These are phyloP conservation scores for Ophion ventricosus DNA, from an alignment of 2,888 invertebrate genomes.

Conservation along the genomic window DNA sequence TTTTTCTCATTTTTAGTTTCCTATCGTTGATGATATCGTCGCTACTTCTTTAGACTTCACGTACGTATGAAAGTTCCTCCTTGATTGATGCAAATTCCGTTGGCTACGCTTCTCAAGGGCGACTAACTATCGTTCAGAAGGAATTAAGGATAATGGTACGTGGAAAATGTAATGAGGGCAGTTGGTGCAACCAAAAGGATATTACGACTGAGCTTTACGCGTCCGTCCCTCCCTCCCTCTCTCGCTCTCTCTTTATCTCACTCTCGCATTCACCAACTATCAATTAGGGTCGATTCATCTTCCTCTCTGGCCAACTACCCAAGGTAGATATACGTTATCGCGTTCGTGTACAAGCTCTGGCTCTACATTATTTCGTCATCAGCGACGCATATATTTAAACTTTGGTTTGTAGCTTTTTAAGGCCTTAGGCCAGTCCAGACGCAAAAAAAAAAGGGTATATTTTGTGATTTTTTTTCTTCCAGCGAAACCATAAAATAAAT, in stretches of 20 bases:
- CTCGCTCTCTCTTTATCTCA: no score
- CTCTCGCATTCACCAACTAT: conserved; percentile 71
- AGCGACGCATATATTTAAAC: no score
- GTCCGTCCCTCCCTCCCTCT: conserved; percentile 29
- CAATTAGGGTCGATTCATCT: conserved; percentile 77
- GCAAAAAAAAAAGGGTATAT: no score
- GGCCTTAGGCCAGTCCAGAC: no score
- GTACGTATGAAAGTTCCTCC: neutral
- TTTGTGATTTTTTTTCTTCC: no score
- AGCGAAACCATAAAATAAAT: no score
- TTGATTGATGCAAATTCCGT: conserved; percentile 51
- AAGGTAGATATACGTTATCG: conserved; percentile 8
- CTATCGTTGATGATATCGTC: no score
- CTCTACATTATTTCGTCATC: no score
- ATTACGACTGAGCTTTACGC: conserved; percentile 35
- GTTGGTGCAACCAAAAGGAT: conserved; percentile 60
- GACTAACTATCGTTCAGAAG: conserved; percentile 77
- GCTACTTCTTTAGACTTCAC: no score
- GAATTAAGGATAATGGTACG: conserved; percentile 76
- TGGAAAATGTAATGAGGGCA: conserved; percentile 64
- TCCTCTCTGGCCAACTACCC: conserved; percentile 61
- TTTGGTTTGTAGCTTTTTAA: no score
- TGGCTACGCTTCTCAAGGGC: conserved; percentile 71
- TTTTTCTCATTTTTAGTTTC: no score
- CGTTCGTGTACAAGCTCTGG: conserved; percentile 1